Evolutionary conservation across 2,797 vertebrate species (phyloP).

Genomic region (Hirundo rustica): DNA sequence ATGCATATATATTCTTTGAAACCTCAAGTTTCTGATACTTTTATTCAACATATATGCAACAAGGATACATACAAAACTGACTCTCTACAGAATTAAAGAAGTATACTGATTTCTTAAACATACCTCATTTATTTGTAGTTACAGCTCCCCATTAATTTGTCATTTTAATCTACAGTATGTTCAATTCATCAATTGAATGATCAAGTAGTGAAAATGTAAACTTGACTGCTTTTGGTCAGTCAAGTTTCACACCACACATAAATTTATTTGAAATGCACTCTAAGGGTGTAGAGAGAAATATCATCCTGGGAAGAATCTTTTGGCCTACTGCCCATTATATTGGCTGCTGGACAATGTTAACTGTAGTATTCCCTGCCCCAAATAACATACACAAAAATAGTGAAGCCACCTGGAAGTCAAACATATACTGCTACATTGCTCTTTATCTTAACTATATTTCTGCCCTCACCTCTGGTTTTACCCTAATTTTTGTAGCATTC

Average conservation of each 20-base stretch:
- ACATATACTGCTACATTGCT: background rate
- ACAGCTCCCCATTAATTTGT: background rate
- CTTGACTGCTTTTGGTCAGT: slow-evolving; percentile 38
- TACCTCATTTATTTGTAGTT: no score
- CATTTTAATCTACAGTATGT: slow-evolving; percentile 29
- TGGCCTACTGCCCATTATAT: background rate
- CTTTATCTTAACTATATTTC: background rate
- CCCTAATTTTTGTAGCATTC: background rate
- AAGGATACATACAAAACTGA: background rate
- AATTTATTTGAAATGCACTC: slow-evolving; percentile 9
- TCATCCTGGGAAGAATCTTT: slow-evolving; percentile 24
- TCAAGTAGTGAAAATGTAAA: slow-evolving; percentile 22
- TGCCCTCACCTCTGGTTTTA: background rate
- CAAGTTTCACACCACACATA: background rate
- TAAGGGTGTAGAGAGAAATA: background rate
- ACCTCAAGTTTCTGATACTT: background rate
- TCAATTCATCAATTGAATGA: no score
- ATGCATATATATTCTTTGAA: background rate
- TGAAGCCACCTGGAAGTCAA: background rate
- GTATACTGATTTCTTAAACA: background rate
- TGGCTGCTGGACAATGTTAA: slow-evolving; percentile 8
- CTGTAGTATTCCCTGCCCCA: background rate
- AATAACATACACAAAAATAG: background rate
- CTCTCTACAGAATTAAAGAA: background rate
- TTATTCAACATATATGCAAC: background rate